phyloP scores from a whole-genome alignment of 2,888 invertebrate species.

The Pristionchus entomophagus region DNA sequence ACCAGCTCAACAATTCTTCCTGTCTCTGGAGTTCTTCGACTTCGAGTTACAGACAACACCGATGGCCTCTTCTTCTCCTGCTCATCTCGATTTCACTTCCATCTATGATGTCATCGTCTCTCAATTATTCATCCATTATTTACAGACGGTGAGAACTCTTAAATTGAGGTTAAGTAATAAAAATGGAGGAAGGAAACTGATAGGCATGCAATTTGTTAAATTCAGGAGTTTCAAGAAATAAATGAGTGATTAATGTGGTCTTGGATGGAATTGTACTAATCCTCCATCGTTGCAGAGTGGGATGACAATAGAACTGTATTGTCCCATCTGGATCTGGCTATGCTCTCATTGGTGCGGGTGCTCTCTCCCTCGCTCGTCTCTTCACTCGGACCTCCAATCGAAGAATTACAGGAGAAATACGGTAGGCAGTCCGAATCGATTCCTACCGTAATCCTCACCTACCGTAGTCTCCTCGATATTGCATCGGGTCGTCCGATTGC shows the following conservation, averaged over 20 bases:
- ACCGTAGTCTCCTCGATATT: constrained; percentile 46
- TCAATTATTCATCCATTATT: constrained; percentile 79
- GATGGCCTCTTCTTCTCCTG: constrained; percentile 62
- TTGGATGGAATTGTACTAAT: no score
- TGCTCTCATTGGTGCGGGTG: constrained; percentile 60
- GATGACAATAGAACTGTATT: constrained; percentile 70
- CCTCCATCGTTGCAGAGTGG: constrained; percentile 64
- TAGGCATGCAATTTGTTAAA: no score
- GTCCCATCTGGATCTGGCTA: constrained; percentile 62
- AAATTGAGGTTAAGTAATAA: no score
- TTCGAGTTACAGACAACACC: constrained; percentile 79
- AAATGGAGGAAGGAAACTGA: no score
- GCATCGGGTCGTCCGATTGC: constrained; percentile 48
- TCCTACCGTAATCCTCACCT: not conserved
- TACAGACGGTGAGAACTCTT: constrained; percentile 77
- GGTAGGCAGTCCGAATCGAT: not conserved
- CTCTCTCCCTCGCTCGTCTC: constrained; percentile 59
- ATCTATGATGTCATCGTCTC: constrained; percentile 79
- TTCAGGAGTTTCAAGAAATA: no score
- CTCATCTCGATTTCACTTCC: constrained; percentile 77
- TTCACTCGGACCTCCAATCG: constrained; percentile 17
- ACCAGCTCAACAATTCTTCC: constrained; percentile 74
- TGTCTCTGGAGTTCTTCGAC: constrained; percentile 80
- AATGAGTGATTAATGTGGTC: no score
- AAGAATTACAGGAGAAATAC: constrained; percentile 28